Base-by-base conservation (phyloP, 2,113 vertebrate genomes). In the Sinocyclocheilus rhinocerous region DNA sequence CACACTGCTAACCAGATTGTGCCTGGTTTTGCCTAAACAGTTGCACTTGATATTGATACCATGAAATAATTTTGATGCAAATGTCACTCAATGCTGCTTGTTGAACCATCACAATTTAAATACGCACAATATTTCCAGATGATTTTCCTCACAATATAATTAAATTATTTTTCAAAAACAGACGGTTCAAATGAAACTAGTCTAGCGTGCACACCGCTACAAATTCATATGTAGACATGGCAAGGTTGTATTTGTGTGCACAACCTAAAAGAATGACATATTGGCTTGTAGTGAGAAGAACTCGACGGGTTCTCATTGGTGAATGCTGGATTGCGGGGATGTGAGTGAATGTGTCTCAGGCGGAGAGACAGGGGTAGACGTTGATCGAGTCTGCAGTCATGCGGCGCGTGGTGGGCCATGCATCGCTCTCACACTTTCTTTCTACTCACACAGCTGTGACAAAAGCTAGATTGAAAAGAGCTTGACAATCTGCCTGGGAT, bases 371-470 rank as follows among this genome's bases (percentile, higher is more conserved):
- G 48, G n/a, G 61, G 13, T 55, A 42, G 77, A 73, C 45, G 67
- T 12, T 20, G 55, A 39, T 45, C n/a, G 67, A 59, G 67, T 82
- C 52, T 48, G 77, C 77, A 81, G 85, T 86, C 85, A 81, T 70
- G 33, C 22, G 39, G 52, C 3, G 63, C 9, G 0, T 69, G 63
- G 45, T 22, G 63, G 61, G 24, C 26, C 50, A 26, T 16, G 39
- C 42, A 24, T 76, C n/a, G 13, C 42, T 48, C n/a, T 45, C 22
- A 20, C 79, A 29, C 15, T 45, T 65, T 81, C 59, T 81, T 65
- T 81, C 59, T 81, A 81, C 36, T 26, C 59, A n/a, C 78, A 65
- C n/a, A 81, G 79, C 79, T 82, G 63, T 82, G 81, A 70, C 81
- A 82, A 82, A 82, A 70, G 42, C 26, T 33, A 52, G 63, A 82